phyloP scores from a whole-genome alignment of 2,797 vertebrate species.

The Lacerta bilineata region DNA sequence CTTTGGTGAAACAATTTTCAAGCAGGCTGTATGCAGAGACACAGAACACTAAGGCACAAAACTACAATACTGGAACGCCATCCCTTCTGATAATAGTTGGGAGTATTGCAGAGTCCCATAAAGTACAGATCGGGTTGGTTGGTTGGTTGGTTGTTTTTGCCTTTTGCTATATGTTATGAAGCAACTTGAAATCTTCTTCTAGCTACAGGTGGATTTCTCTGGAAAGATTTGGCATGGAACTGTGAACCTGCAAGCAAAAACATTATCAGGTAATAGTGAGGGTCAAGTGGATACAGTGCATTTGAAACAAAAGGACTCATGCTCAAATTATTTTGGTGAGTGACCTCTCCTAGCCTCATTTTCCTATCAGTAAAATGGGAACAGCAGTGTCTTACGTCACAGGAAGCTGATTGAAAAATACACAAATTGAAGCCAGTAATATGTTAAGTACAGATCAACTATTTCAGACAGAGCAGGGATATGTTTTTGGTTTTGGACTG shows the following conservation, averaged over 20 bases:
- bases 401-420: neutral
- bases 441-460: neutral
- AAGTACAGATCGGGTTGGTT: neutral
- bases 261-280: neutral
- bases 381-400: neutral
- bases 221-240: slow-evolving; percentile 74
- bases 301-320: neutral
- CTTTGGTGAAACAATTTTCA: slow-evolving; percentile 41
- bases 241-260: slow-evolving; percentile 79
- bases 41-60: slow-evolving; percentile 3
- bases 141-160: neutral
- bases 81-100: slow-evolving; percentile 17
- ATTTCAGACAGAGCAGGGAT: neutral
- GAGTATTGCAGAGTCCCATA: neutral
- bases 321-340: neutral
- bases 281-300: neutral
- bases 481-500: neutral
- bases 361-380: neutral
- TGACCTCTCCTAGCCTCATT: neutral
- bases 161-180: slow-evolving; percentile 63
- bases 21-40: slow-evolving; percentile 21
- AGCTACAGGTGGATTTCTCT: slow-evolving; percentile 71
- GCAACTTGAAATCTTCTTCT: slow-evolving; percentile 80
- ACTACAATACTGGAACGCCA: slow-evolving; percentile 49
- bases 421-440: neutral